A percentile compares a stretch with the other conserved stretches of the same genome.
These are phyloP conservation scores for Camelus dromedarius DNA, from an alignment of 2,113 vertebrate species.

Conservation along the genomic window DNA sequence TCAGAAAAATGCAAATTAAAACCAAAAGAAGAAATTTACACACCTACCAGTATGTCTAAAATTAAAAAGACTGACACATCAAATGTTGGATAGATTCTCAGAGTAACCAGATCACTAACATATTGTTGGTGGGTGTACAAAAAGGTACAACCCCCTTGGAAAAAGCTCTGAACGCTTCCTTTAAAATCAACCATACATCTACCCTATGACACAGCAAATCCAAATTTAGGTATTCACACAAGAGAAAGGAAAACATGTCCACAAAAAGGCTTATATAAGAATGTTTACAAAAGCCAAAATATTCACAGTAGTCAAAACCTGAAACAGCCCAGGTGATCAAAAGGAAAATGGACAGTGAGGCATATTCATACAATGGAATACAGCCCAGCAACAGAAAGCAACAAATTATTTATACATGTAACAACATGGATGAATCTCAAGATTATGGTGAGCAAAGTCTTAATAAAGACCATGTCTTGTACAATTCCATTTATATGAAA, in stretches of 20 bases:
- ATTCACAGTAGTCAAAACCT: background rate
- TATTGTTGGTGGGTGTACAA: background rate
- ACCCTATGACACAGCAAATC: background rate
- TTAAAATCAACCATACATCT: background rate
- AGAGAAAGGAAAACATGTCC: conserved; percentile 31
- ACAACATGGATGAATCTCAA: background rate
- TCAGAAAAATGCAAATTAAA: conserved; percentile 59
- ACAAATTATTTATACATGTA: background rate
- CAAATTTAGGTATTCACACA: background rate
- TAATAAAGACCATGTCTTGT: background rate
- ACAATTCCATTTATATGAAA: background rate
- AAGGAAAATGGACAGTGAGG: background rate
- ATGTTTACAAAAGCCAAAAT: background rate
- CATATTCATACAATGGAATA: background rate
- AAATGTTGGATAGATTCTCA: background rate
- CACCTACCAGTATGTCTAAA: conserved; percentile 43
- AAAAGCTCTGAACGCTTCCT: background rate
- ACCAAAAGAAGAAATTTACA: conserved; percentile 45
- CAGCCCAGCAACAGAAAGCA: background rate
- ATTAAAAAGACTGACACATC: conserved; percentile 24
- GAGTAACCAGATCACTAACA: background rate
- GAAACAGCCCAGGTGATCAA: background rate
- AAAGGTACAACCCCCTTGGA: background rate
- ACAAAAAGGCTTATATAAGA: background rate
- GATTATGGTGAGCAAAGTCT: background rate